Evolutionary conservation across 1,140 invertebrate genomes (phyloP).

Genomic region (Stegodyphus mimosarum): DNA sequence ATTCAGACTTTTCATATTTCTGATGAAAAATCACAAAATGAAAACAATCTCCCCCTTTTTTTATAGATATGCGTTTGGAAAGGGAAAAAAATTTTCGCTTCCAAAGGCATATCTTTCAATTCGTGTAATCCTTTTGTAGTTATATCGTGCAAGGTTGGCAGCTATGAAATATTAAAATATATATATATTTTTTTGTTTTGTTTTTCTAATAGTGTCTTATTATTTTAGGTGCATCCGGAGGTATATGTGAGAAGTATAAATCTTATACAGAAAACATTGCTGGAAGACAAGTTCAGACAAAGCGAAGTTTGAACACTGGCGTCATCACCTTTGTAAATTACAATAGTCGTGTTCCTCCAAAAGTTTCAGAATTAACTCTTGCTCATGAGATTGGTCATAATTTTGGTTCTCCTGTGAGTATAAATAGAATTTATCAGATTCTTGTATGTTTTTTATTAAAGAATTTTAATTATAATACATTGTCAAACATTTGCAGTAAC

Average conservation of each 20-base stretch:
- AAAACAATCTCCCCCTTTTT: too few species aligned
- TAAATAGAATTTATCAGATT: not conserved
- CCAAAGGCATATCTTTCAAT: too few species aligned
- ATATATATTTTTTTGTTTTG: slow-evolving; percentile 27
- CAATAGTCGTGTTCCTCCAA: slow-evolving; percentile 93
- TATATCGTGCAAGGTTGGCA: too few species aligned
- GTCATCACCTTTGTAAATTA: slow-evolving; percentile 99
- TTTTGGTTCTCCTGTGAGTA: slow-evolving; percentile 93
- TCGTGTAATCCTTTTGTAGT: too few species aligned
- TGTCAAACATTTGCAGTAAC: too few species aligned
- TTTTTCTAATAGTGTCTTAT: slow-evolving; percentile 15
- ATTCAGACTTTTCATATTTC: too few species aligned
- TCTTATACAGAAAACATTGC: slow-evolving; percentile 94
- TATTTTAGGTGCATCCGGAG: slow-evolving; percentile 88
- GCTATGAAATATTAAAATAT: too few species aligned
- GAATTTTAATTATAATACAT: too few species aligned
- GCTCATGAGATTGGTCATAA: slow-evolving; percentile 99
- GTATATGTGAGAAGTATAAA: slow-evolving; percentile 98
- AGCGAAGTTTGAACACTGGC: slow-evolving; percentile 96
- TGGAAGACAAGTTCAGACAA: slow-evolving; percentile 92
- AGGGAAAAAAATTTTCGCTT: too few species aligned
- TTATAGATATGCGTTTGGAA: too few species aligned
- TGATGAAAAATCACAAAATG: too few species aligned
- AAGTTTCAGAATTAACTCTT: slow-evolving; percentile 96
- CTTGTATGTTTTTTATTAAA: not conserved